phyloP scores from a whole-genome alignment of 2,888 invertebrate genomes.

The Athrips mouffetella region DNA sequence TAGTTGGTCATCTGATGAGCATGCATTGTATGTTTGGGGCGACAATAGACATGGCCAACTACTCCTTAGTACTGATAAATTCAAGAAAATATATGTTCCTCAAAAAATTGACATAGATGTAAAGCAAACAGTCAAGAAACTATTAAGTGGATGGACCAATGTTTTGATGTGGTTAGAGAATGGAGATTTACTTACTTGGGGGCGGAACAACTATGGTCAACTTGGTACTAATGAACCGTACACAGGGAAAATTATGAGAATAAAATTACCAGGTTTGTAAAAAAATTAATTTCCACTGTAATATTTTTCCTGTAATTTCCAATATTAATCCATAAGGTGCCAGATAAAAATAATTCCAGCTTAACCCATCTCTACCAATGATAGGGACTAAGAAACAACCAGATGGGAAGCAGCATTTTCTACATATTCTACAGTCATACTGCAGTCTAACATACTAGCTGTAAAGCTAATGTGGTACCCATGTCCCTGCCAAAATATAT shows the following conservation, averaged over 20 bases:
- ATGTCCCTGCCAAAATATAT: too few relatives aligned
- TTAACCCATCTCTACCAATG: too few relatives aligned
- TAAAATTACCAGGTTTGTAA: conserved; percentile 54
- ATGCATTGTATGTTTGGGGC: conserved; percentile 86
- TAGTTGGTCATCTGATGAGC: conserved; percentile 72
- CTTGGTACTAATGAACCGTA: conserved; percentile 73
- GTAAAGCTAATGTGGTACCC: too few relatives aligned
- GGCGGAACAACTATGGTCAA: conserved; percentile 89
- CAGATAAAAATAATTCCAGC: too few relatives aligned
- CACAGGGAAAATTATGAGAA: conserved; percentile 48
- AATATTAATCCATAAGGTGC: too few relatives aligned
- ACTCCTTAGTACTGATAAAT: conserved; percentile 75
- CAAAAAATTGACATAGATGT: conserved; percentile 76
- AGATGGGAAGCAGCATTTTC: too few relatives aligned
- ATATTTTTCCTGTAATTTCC: not conserved
- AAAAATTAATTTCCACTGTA: not conserved
- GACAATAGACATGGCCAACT: conserved; percentile 91
- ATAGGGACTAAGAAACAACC: too few relatives aligned
- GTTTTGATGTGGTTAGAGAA: conserved; percentile 80
- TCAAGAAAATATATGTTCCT: conserved; percentile 70
- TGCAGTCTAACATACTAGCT: too few relatives aligned
- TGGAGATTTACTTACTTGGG: conserved; percentile 85
- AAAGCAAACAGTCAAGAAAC: conserved; percentile 73
- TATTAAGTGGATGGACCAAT: conserved; percentile 89
- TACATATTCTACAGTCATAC: too few relatives aligned